Evolutionary conservation across 1,140 invertebrate species (phyloP), one percentile per base, ranked within the genome.

Genomic region (Philopotamus ludificatus): DNA sequence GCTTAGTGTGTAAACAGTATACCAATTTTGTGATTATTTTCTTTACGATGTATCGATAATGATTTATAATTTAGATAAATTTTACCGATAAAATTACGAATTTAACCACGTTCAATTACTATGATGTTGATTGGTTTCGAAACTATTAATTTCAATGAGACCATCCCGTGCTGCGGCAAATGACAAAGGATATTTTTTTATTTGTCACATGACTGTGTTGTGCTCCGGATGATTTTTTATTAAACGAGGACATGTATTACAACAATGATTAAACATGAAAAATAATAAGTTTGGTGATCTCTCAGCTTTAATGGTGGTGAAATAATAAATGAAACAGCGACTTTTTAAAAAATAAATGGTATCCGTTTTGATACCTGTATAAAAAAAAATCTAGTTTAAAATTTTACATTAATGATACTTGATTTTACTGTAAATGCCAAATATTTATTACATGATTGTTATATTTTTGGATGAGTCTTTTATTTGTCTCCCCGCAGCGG

Each of bases 391-490:
- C 58, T 63, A 69, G 60, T 58, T 65, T 62, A 64, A 67, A 42
- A 66, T 62, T 66, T 66, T 69, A 69, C 63, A 69, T 53, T 66
- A 63, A 69, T 57, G n/a, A n/a, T 54, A 28, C 61, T 70, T 66
- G 61, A 66, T 69, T 66, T 66, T 55, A 65, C 41, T 70, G 68
- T 70, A 70, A 69, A 70, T 70, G 68, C 68, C 68, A 70, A 70
- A 70, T 70, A 70, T 70, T 70, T 70, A 70, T 66, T 70, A 70
- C 61, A 70, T 60, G 68, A 66, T 70, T 70, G 68, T 70, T 70
- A 70, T 70, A 70, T 70, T 70, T 70, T 70, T 66, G 55, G 25
- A 45, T 54, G 39, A 34, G 42, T 22, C 25, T 70, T 66, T 70
- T 66, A 66, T 70, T 70, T 58, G 2, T n/a, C n/a, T n/a, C n/a